Base-by-base conservation (phyloP, 2,113 vertebrate genomes). In the Aythya baeri region DNA sequence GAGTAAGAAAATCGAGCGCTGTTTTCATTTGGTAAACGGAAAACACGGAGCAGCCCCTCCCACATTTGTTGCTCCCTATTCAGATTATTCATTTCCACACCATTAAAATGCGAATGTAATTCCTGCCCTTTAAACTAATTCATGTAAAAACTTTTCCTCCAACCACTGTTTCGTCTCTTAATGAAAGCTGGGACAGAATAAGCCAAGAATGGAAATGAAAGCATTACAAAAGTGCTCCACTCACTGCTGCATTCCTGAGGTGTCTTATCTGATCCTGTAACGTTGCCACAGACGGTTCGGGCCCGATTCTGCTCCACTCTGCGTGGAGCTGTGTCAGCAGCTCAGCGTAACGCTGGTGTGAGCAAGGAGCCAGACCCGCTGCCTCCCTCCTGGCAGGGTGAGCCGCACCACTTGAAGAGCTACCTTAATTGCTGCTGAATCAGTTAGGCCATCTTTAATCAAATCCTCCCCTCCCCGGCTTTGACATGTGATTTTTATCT, bases 401-500 rank as follows among this genome's bases (percentile, higher is more conserved):
- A 83, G 54, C 82, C 12, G 22, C 67, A 23, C n/a, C 27, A 29
- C 85, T 80, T 89, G 82, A 87, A 77, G 76, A 91, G 49, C 82
- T 91, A 20, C 55, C 59, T 84, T 83, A 89, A 94, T 82, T 84
- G 92, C 88, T 88, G 91, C 71, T 46, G 83, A 91, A 93, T 95
- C 90, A 83, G 85, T 96, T 58, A 65, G 77, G 59, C 58, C 84
- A 80, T 93, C 86, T 92, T 96, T 95, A 96, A 94, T 91, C 76
- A 94, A 93, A 85, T 82, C 67, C 73, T 88, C 49, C 76, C 88
- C 65, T 85, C 83, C 66, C 57, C 67, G 50, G 59, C 77, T 84
- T 59, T 95, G 74, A 94, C 96, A 86, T 83, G 81, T 58, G 92
- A 92, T 94, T 95, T 94, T 83, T 88, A 93, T 96, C 94, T 96